These are phyloP conservation scores for Stichopus horrens DNA, from an alignment of 53 echinoderm and acorn worm species.

Conservation along the genomic window DNA sequence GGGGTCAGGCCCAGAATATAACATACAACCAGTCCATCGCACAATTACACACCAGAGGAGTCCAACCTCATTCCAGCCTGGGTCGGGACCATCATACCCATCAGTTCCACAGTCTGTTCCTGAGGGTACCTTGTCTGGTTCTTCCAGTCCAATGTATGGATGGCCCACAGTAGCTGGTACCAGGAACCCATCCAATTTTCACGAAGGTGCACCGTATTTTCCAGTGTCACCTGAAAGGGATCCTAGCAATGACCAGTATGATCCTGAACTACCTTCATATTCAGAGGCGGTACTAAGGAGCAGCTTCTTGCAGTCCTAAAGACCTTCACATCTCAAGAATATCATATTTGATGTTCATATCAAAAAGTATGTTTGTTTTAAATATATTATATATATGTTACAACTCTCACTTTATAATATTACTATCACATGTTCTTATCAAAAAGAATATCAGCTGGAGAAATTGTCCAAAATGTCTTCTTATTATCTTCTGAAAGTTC, in stretches of 20 bases:
- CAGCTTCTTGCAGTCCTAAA: neutral
- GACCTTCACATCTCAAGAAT: neutral
- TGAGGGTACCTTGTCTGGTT: neutral
- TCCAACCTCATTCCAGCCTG: neutral
- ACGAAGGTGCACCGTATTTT: neutral
- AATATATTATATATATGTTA: no score
- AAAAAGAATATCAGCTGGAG: no score
- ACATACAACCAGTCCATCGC: neutral
- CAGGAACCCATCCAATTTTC: neutral
- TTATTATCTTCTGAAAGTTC: no score
- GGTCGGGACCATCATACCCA: neutral
- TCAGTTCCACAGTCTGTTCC: neutral
- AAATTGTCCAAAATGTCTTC: no score
- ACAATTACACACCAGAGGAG: neutral
- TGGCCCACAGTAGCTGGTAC: neutral
- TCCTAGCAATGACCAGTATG: neutral
- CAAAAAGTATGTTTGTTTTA: no score
- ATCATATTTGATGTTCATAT: no score
- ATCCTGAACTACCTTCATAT: neutral
- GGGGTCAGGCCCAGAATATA: conserved; percentile 1
- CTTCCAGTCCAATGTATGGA: neutral
- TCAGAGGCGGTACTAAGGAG: conserved; percentile 6
- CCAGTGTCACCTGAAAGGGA: neutral
- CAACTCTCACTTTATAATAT: no score
- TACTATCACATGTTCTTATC: no score